Evolutionary conservation across 2,888 invertebrate genomes (phyloP), one percentile per base, ranked within the genome.

Genomic region (Watsonalla binaria): DNA sequence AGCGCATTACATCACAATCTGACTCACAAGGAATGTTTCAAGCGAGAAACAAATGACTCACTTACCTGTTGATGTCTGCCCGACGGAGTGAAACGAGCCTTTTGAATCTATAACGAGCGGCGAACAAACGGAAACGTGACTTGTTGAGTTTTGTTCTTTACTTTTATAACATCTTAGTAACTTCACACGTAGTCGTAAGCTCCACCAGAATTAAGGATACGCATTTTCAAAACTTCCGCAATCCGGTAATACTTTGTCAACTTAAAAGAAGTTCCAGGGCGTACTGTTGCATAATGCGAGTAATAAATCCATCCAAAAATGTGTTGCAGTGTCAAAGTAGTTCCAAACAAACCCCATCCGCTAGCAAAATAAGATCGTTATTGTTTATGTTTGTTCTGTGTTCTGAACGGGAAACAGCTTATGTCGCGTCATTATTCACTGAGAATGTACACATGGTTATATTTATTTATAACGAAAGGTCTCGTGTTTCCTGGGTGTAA

Each of bases 11-110:
- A 78, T 82, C 81, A 74, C 57, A 70, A 72, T 72, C 75, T 75
- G 64, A 71, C 76, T 80, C 74, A 66, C 68, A 65, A 72, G 74
- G 73, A 79, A 82, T 84, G 75, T 78, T 82, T 80, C 73, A 71
- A 62, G 65, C 57, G 61, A 70, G 64, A 80, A 84, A 86, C 78
- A 84, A 86, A 86, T 82, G 84, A 78, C 81, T 84, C 84, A 80
- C 81, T 85, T 86, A 86, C 86, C 84, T 86, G 86, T 86, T 86
- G 86, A 86, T 82, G 74, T 74, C 71, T 68, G 68, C 72, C 66
- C 65, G 61, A 64, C 66, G 65, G 59, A 70, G 65, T 51, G 60
- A 71, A 74, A 76, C 65, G 66, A 72, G 72, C 73, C 71, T 74
- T 72, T 56, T 64, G 72, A 71, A 72, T 70, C 72, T 68, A 68